Percentiles rank a stretch among this genome's conserved stretches.
phyloP scores from a whole-genome alignment of 2,888 invertebrate species.

The Xylota segnis region DNA sequence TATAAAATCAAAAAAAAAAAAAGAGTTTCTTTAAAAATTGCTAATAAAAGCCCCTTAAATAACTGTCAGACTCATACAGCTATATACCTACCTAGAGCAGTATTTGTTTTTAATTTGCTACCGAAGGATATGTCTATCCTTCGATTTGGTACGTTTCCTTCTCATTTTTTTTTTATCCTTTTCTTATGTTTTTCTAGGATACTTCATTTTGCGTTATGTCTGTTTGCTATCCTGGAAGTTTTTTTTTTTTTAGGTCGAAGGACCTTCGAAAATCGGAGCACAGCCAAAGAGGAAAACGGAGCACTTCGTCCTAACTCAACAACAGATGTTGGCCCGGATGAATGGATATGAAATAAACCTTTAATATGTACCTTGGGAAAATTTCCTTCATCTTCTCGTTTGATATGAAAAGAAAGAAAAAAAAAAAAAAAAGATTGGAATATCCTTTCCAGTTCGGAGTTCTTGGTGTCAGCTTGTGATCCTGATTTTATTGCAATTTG shows the following conservation, averaged over 20 bases:
- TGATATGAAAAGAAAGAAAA: constrained; percentile 31
- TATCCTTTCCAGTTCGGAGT: constrained; percentile 64
- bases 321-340: constrained; percentile 72
- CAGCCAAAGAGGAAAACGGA: constrained; percentile 41
- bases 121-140: constrained; percentile 57
- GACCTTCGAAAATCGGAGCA: constrained; percentile 60
- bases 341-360: constrained; percentile 75
- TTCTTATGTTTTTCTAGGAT: constrained; percentile 43
- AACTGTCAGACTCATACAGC: constrained; percentile 25
- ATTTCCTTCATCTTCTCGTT: constrained; percentile 31
- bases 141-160: constrained; percentile 9
- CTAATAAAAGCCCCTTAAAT: constrained; percentile 50
- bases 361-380: constrained; percentile 70
- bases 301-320: constrained; percentile 70
- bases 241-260: constrained; percentile 66
- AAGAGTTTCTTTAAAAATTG: constrained; percentile 35
- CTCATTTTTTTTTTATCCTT: not conserved
- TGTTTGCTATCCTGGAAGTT: constrained; percentile 53
- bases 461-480: constrained; percentile 72
- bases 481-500: constrained; percentile 76
- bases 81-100: constrained; percentile 12
- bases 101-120: constrained; percentile 73
- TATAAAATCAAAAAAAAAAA: constrained; percentile 11
- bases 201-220: constrained; percentile 64
- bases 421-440: constrained; percentile 37